Base-by-base conservation (phyloP, 2,888 invertebrate species). In the Crocallis elinguaria region DNA sequence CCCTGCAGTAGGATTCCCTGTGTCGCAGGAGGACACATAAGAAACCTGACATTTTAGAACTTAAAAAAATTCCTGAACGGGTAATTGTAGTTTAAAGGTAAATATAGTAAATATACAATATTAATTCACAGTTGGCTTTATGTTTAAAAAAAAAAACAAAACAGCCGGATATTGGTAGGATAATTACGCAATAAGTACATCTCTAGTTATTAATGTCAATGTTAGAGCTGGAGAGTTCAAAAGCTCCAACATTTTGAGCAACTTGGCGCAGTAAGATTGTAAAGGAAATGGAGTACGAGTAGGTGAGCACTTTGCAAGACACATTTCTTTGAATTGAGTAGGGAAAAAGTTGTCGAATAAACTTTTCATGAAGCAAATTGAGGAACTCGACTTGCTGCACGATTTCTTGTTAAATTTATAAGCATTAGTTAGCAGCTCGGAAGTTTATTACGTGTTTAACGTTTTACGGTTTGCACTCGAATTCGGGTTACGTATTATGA, bases 311-410 rank as follows among this genome's bases (percentile, higher is more conserved):
- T 37, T 37, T 30, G 3, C 14, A 35, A 33, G 19, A 45, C 17
- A 38, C 30, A 39, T 48, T 30, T 17, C 9, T 25, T 25, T 23
- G 32, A 48, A 39, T 17, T 14, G 37, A 39, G 19, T 16, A 23
- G 45, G 9, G 38, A 8, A 37, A n/a, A 29, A 30, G 16, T 38
- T 39, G 16, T 23, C 25, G 32, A 38, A 46, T 30, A 30, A 38
- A 25, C 29, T 46, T 38, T 46, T 11, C 19, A 19, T 9, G 8
- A n/a, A 25, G 19, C 16, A 30, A 36, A 19, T 46, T 23, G 21
- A 17, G 7, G 17, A 30, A 30, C 25, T 38, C 9, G n/a, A 35
- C 6, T 29, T 38, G 44, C 16, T 16, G 44, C 12, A 19, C 29
- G 27, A 16, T 44, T 35, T 11, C 35, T 25, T 25, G 25, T 25